Base-by-base conservation (phyloP, 2,888 invertebrate species). In the Zaprionus lineosus region DNA sequence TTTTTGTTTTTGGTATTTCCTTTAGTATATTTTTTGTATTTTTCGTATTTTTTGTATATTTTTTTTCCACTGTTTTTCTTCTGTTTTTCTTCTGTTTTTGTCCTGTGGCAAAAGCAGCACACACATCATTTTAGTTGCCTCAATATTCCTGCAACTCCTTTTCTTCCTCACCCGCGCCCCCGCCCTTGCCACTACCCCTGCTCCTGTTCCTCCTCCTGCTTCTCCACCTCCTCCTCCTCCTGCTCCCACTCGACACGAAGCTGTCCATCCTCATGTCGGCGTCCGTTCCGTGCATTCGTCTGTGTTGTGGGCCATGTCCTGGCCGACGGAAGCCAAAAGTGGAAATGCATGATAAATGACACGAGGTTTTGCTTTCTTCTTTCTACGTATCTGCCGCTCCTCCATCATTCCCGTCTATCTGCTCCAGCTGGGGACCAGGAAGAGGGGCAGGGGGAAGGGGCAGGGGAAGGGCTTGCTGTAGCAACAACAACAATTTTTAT, bases 321-420 rank as follows among this genome's bases (percentile, higher is more conserved):
- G 65, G 78, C 66, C 74, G 72, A 78, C 83, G 79, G 72, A 82
- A 84, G 83, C 85, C 78, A 78, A 84, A 84, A 81, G 84, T 82
- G 79, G 85, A 84, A 81, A 82, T 84, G 79, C 83, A 84, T 84
- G 79, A 81, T 82, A 84, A 84, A 81, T 84, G 79, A 84, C 84
- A 81, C 69, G 78, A 74, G 73, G 60, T 74, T 82, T 74, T 66
- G 51, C 56, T 65, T 52, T 47, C 64, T 68, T 51, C 53, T 46
- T 61, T 36, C 47, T 34, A n/a, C n/a, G n/a, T n/a, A n/a, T n/a
- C n/a, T n/a, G n/a, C 11, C 9, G 34, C 12, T 29, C 12, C 18
- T 40, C 9, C 16, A 16, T 34, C 24, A 37, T 14, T 37, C 37
- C 18, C 26, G n/a, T 21, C 14, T 21, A 6, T 26, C n/a, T 16